Evolutionary conservation across 2,888 invertebrate species (phyloP).

Genomic region (Strigamia crassipes): DNA sequence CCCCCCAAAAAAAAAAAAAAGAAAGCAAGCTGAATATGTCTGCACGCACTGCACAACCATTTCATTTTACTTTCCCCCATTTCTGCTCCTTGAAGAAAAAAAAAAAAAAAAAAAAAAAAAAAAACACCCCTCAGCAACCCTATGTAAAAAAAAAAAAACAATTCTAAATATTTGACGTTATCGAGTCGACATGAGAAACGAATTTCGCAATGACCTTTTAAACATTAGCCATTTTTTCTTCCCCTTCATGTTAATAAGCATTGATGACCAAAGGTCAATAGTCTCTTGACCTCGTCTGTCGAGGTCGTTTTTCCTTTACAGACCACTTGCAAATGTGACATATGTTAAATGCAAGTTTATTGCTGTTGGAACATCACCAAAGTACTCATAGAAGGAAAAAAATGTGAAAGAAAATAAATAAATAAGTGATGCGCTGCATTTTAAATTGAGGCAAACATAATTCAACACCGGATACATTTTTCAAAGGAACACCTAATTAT

Average conservation of each 20-base stretch:
- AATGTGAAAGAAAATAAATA: background rate
- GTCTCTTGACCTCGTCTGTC: conserved; percentile 30
- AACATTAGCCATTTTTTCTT: background rate
- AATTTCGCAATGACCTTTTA: background rate
- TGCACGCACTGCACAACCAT: conserved; percentile 19
- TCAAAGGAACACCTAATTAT: background rate
- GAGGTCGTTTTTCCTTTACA: conserved; percentile 27
- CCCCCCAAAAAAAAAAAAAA: too few relatives aligned
- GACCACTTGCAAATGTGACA: conserved; percentile 28
- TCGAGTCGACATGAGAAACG: background rate
- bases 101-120: background rate
- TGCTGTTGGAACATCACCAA: conserved; percentile 19
- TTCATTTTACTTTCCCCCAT: conserved; percentile 2
- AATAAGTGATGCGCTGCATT: background rate
- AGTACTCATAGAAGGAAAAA: background rate
- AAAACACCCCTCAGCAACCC: background rate
- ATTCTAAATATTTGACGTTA: background rate
- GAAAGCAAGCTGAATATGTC: background rate
- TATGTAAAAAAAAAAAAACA: background rate
- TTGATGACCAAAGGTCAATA: conserved; percentile 37
- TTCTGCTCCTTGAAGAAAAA: background rate
- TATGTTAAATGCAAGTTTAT: conserved; percentile 6
- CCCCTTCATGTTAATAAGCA: conserved; percentile 15
- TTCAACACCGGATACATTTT: background rate
- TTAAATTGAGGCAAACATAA: background rate